Base-by-base conservation (phyloP, 2,113 vertebrate species). In the Hyla sarda region DNA sequence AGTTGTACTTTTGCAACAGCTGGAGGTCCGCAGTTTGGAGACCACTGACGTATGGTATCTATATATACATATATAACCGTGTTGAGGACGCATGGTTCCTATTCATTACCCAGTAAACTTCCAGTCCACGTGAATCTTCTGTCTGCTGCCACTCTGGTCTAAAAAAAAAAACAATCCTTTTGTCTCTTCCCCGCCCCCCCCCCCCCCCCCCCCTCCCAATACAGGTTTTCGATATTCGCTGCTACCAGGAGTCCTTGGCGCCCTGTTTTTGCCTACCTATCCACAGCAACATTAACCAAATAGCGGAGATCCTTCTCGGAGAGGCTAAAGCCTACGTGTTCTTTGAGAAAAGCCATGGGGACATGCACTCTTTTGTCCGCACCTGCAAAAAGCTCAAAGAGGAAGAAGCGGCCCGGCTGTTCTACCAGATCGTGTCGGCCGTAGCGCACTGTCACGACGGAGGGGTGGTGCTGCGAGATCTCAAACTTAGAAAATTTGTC, bases 321-420 rank as follows among this genome's bases (percentile, higher is more conserved):
- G 98, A 99, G 91, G 96, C 96, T 84, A 95, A 97, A 87, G 97
- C 98, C 0, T 99, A 99, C 21, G 97, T 98, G 90, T 98, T 99
- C 94, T 99, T 99, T 76, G 97, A 98, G 92, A 94, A 95, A 65
- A 97, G 97, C 94, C 96, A 99, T 95, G 98, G 97, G 80, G 98
- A 99, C 94, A 98, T 99, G 98, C 98, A 99, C 92, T 98, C 98
- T 0, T 99, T 99, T 52, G 98, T 99, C 85, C 98, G 98, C 87
- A 98, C 97, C 89, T 99, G 97, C 94, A 99, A 99, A 93, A 98
- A 98, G 93, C 95, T 99, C 91, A 97, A 96, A 76, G 98, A 99
- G 91, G 97, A 99, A 82, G 98, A 99, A 89, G 98, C 98, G 45
- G 98, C 98, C 91, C 93, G 96, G 88, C 96, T 99, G 58, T 99